A percentile compares a stretch with the other conserved stretches of the same genome.
Conservation (phyloP, 2,888 invertebrate genomes). For the Dryococelus australis region DNA sequence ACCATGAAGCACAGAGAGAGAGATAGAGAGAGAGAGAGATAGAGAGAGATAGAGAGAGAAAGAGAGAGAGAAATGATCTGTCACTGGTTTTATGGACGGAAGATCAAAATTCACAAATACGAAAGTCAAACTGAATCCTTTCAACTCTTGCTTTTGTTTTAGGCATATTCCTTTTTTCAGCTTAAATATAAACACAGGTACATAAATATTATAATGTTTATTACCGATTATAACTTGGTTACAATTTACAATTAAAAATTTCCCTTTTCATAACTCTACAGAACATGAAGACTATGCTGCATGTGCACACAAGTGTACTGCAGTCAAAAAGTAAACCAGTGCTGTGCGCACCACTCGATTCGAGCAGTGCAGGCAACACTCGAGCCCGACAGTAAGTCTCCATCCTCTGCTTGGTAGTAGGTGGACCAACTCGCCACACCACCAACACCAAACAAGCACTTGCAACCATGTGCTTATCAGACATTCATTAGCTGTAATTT, state of each 20-base stretch:
- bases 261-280: slow-evolving; percentile 43
- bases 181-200: slow-evolving; percentile 23
- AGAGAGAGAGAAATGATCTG: too few relatives aligned
- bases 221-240: slow-evolving; percentile 46
- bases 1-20: too few relatives aligned
- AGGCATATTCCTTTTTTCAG: neutral
- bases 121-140: neutral
- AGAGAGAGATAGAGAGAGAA: too few relatives aligned
- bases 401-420: neutral
- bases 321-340: neutral
- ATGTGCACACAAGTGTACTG: neutral
- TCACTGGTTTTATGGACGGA: too few relatives aligned
- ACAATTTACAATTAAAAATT: slow-evolving; percentile 48
- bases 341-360: neutral
- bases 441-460: neutral
- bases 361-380: neutral
- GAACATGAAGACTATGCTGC: slow-evolving; percentile 44
- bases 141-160: neutral
- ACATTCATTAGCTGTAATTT: neutral
- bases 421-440: neutral
- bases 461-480: neutral
- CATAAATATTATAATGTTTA: slow-evolving; percentile 40
- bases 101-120: neutral
- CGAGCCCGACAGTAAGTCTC: neutral
- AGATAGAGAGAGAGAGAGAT: too few relatives aligned